Evolutionary conservation across 2,797 vertebrate genomes (phyloP), one percentile per base, ranked within the genome.

Genomic region (Vultur gryphus): DNA sequence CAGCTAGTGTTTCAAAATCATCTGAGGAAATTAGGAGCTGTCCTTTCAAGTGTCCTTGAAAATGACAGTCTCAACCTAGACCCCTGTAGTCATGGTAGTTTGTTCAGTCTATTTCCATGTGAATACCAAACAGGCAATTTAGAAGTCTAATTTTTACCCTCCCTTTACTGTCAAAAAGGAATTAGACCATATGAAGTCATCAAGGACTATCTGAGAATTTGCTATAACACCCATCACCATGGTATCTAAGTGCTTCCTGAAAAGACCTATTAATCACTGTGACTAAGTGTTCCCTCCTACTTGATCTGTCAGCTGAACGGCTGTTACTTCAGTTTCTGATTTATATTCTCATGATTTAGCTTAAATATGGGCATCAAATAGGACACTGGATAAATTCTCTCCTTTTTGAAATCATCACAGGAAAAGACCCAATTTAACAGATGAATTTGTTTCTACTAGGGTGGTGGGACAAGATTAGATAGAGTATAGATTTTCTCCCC

Each of bases 61-160:
- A 95, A 92, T 89, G 76, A 87, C 91, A 72, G 39, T 95, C 59
- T 87, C 78, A 89, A 67, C 84, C 81, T 92, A 94, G 94, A 95
- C 82, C 93, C 82, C 82, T 89, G 87, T 78, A 95, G 95, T 94
- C 92, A 94, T 75, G 84, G 81, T 90, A 80, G 71, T 91, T 95
- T 92, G 71, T 85, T 97, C 84, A 69, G 59, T 19, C 76, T 92
- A 65, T 89, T 87, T 95, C 84, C 49, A 51, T 83, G 84, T 95
- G 90, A 95, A 95, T 95, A 95, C 54, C 86, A 96, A 97, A 58
- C 64, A 95, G 92, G 86, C 93, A 96, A 94, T 97, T 97, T 94
- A 93, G 92, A 95, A 97, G 73, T 87, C 93, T 97, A 92, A 95
- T 97, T 93, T 94, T 85, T 93, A 92, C 71, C 75, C 93, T 95